Conservation (phyloP, 2,888 invertebrate genomes). For the Lasioglossum calceatum region DNA sequence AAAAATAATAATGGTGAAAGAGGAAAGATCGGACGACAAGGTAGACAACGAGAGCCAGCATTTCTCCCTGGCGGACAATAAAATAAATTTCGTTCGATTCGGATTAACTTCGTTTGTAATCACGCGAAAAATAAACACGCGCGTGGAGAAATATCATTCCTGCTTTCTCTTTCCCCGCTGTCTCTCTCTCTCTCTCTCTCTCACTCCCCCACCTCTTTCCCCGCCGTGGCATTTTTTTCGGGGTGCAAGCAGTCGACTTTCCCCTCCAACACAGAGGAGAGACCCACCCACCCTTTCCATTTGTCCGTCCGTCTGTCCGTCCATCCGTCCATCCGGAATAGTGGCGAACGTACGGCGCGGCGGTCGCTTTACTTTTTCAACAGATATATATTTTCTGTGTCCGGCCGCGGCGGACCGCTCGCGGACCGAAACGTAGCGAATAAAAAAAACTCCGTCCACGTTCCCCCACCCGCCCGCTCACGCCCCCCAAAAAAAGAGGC, state of each 20-base stretch:
- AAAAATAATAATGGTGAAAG: slow-evolving; percentile 1
- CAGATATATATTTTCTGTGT: slow-evolving; percentile 74
- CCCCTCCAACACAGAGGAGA: slow-evolving; percentile 21
- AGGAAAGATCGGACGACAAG: slow-evolving; percentile 37
- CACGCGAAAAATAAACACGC: slow-evolving; percentile 81
- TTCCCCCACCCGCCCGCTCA: not conserved
- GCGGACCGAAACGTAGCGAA: slow-evolving; percentile 72
- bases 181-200: not conserved
- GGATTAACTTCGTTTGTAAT: slow-evolving; percentile 84
- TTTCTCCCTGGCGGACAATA: slow-evolving; percentile 76
- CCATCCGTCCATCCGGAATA: slow-evolving; percentile 67
- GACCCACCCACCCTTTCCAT: slow-evolving; percentile 37
- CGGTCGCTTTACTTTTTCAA: slow-evolving; percentile 74
- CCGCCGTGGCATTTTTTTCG: slow-evolving; percentile 13
- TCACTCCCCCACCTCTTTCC: not conserved
- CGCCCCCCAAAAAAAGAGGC: slow-evolving; percentile 2
- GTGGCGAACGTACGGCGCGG: slow-evolving; percentile 73
- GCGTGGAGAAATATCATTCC: slow-evolving; percentile 65
- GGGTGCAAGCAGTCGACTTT: slow-evolving; percentile 52
- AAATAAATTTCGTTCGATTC: slow-evolving; percentile 85
- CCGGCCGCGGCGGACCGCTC: slow-evolving; percentile 68
- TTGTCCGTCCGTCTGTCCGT: slow-evolving; percentile 60
- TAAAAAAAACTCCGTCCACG: slow-evolving; percentile 55
- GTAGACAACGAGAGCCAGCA: slow-evolving; percentile 26
- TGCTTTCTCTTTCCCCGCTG: slow-evolving; percentile 29